These are phyloP conservation scores for Rhagonycha fulva DNA, from an alignment of 2,888 invertebrate species.

Conservation along the genomic window DNA sequence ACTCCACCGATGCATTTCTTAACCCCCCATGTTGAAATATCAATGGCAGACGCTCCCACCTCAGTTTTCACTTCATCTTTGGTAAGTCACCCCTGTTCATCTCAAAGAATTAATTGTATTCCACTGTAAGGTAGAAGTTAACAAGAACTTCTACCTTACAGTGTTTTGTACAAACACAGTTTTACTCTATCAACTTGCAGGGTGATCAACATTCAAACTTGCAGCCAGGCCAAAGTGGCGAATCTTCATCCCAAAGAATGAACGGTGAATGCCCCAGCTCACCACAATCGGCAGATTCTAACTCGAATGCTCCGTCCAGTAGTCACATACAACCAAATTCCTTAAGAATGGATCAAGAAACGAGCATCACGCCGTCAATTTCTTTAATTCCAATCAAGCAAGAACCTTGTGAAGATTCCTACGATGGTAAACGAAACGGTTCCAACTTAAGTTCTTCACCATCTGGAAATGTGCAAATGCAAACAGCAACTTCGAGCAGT, in stretches of 20 bases:
- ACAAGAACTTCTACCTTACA: too few relatives aligned
- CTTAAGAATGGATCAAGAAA: conserved; percentile 55
- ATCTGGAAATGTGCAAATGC: conserved; percentile 49
- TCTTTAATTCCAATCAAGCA: conserved; percentile 86
- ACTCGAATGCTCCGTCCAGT: conserved; percentile 73
- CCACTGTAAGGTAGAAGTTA: too few relatives aligned
- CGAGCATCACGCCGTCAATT: conserved; percentile 80
- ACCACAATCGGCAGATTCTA: conserved; percentile 81
- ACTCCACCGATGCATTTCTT: conserved; percentile 91
- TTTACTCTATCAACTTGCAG: conserved; percentile 35
- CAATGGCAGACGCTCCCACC: conserved; percentile 82
- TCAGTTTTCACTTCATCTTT: conserved; percentile 63
- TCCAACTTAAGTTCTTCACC: conserved; percentile 49
- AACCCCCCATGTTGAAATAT: conserved; percentile 90
- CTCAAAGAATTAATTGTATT: too few relatives aligned
- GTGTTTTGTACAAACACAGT: background rate
- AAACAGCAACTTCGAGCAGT: conserved; percentile 68
- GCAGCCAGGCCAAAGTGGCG: conserved; percentile 48
- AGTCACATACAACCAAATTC: conserved; percentile 60
- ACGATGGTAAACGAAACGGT: conserved; percentile 53
- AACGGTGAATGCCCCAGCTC: conserved; percentile 75
- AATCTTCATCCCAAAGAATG: conserved; percentile 58
- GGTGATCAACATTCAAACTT: conserved; percentile 47
- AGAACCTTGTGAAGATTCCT: conserved; percentile 60
- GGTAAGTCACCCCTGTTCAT: conserved; percentile 38